phyloP scores from a whole-genome alignment of 2,888 invertebrate genomes.

The Balanococcus diminutus region DNA sequence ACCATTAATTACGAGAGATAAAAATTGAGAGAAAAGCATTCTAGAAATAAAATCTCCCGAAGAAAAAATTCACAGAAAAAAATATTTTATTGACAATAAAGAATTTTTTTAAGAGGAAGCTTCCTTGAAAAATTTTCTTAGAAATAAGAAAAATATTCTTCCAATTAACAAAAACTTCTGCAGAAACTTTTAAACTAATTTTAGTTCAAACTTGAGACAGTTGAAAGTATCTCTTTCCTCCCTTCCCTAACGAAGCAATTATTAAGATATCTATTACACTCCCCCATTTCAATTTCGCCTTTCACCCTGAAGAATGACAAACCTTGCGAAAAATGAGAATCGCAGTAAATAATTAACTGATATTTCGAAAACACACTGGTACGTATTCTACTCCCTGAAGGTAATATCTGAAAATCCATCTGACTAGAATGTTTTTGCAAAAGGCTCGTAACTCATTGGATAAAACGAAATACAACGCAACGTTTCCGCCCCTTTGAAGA shows the following conservation, averaged over 20 bases:
- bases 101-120: too few relatives aligned
- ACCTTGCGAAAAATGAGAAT: not conserved
- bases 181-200: not conserved
- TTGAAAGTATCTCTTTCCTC: not conserved
- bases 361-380: not conserved
- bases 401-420: not conserved
- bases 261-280: not conserved
- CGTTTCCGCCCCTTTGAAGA: slow-evolving; percentile 3
- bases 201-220: not conserved
- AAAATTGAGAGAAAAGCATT: too few relatives aligned
- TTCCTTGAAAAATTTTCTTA: too few relatives aligned
- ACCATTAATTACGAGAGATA: too few relatives aligned
- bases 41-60: too few relatives aligned
- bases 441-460: not conserved
- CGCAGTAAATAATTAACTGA: not conserved
- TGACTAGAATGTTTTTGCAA: not conserved
- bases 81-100: too few relatives aligned
- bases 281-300: not conserved
- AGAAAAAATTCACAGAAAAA: too few relatives aligned
- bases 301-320: not conserved
- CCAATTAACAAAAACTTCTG: too few relatives aligned
- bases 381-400: not conserved
- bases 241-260: not conserved
- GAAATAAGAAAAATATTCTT: too few relatives aligned
- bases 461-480: not conserved